These are phyloP conservation scores for Neomicropteryx cornuta DNA, from an alignment of 1,140 invertebrate genomes.

Conservation along the genomic window DNA sequence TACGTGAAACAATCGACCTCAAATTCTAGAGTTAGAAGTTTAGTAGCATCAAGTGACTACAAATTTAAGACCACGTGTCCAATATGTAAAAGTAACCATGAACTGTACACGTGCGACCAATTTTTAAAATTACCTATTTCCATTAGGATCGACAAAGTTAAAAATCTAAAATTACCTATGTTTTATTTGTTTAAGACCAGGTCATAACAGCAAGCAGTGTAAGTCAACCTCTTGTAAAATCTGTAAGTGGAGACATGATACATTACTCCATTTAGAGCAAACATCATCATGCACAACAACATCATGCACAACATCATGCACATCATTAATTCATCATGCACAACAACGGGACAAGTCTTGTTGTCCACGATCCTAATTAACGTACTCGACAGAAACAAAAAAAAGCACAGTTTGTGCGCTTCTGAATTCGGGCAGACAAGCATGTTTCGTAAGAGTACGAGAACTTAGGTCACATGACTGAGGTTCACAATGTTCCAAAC, in stretches of 20 bases:
- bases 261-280: slow-evolving; percentile 5
- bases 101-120: slow-evolving; percentile 1
- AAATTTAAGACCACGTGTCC: slow-evolving; percentile 2
- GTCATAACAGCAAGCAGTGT: slow-evolving; percentile 1
- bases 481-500: too few species aligned
- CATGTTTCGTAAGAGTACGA: too few species aligned
- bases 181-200: slow-evolving; percentile 3
- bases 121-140: slow-evolving; percentile 2
- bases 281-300: too few species aligned
- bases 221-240: slow-evolving; percentile 4
- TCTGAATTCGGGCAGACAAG: too few species aligned
- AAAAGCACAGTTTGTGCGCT: too few species aligned
- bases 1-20: not conserved
- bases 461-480: too few species aligned
- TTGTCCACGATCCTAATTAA: too few species aligned
- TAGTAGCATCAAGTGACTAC: slow-evolving; percentile 1
- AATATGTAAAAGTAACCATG: slow-evolving; percentile 5
- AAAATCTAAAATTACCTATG: slow-evolving; percentile 4
- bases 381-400: too few species aligned
- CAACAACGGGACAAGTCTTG: too few species aligned
- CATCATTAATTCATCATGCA: too few species aligned
- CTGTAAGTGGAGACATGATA: slow-evolving; percentile 6
- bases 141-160: slow-evolving; percentile 1
- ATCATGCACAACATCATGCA: too few species aligned
- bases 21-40: slow-evolving; percentile 2